Conservation (phyloP, 2,888 invertebrate genomes). For the Ectemnius continuus region DNA sequence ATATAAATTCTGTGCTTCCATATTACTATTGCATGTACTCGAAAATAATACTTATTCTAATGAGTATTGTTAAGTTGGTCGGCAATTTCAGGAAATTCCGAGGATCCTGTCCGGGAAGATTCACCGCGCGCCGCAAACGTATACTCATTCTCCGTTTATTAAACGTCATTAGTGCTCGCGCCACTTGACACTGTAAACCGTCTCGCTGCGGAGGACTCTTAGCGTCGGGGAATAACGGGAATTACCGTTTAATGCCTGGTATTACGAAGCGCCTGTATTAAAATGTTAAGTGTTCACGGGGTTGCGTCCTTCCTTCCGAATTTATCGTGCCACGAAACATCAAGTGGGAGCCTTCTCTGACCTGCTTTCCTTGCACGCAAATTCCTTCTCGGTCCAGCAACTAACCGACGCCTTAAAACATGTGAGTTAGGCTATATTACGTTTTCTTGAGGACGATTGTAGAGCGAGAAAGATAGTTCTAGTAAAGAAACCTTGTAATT, state of each 20-base stretch:
- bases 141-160: conserved; percentile 33
- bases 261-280: conserved; percentile 5
- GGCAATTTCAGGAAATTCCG: conserved; percentile 56
- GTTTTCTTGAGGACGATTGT: too few relatives aligned
- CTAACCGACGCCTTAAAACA: too few relatives aligned
- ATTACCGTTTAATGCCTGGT: conserved; percentile 10
- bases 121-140: conserved; percentile 17
- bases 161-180: conserved; percentile 36
- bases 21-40: too few relatives aligned
- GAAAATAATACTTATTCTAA: too few relatives aligned
- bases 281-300: not conserved
- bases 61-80: not conserved
- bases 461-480: too few relatives aligned
- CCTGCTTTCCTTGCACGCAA: too few relatives aligned
- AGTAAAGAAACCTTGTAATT: too few relatives aligned
- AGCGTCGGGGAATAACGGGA: conserved; percentile 2
- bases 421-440: too few relatives aligned
- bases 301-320: conserved; percentile 3
- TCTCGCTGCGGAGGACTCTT: conserved; percentile 12
- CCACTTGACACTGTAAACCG: conserved; percentile 17
- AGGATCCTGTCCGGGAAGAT: conserved; percentile 41
- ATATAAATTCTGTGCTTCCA: too few relatives aligned
- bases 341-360: not conserved
- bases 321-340: conserved; percentile 5
- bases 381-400: too few relatives aligned